A percentile compares a stretch with the other conserved stretches of the same genome.
Conservation (phyloP, 2,797 vertebrate species). For the Pelobates cultripes region DNA sequence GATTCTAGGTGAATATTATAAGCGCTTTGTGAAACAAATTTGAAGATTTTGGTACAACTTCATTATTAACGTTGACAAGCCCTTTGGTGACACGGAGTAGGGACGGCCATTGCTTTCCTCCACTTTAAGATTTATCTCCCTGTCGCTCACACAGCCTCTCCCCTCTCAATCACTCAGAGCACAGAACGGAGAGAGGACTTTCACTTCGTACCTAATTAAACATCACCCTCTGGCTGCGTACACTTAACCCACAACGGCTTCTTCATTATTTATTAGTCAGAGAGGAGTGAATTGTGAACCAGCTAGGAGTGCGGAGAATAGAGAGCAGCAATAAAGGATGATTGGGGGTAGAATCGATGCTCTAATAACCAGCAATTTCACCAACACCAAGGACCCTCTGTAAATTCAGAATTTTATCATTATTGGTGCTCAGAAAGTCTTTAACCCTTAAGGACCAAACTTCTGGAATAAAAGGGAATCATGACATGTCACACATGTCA, state of each 20-base stretch:
- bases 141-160: constrained; percentile 59
- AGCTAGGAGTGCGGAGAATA: constrained; percentile 30
- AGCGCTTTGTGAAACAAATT: constrained; percentile 29
- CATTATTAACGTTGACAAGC: constrained; percentile 43
- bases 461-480: too few species aligned
- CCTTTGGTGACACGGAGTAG: constrained; percentile 37
- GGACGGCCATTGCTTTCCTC: constrained; percentile 21
- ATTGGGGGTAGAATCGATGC: neutral
- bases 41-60: constrained; percentile 30
- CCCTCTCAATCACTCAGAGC: constrained; percentile 74
- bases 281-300: constrained; percentile 14
- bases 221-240: constrained; percentile 77
- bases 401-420: too few species aligned
- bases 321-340: neutral
- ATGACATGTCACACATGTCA: too few species aligned
- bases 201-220: constrained; percentile 83
- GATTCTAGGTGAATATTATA: constrained; percentile 10
- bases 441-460: too few species aligned
- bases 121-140: constrained; percentile 36
- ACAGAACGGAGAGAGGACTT: constrained; percentile 70
- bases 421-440: too few species aligned
- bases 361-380: neutral
- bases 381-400: neutral
- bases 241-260: constrained; percentile 74
- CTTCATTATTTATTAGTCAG: constrained; percentile 71